These are phyloP conservation scores for Cryptoleucopteryx plumbea DNA, from an alignment of 2,113 vertebrate genomes.

Conservation along the genomic window DNA sequence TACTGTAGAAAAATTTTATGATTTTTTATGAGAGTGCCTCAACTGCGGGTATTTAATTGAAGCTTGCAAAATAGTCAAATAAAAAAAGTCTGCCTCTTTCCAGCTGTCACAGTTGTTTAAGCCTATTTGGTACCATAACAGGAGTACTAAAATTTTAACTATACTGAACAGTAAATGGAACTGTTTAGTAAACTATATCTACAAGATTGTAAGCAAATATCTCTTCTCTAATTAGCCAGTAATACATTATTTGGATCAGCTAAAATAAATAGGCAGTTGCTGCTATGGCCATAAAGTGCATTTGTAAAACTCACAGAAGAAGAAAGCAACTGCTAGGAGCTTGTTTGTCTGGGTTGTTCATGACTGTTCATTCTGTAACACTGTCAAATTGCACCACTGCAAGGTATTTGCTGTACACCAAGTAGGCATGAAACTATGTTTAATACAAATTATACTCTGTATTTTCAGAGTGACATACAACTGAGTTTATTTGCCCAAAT, in stretches of 20 bases:
- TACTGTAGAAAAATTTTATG: neutral
- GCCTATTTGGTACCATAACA: neutral
- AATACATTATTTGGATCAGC: neutral
- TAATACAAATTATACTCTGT: neutral
- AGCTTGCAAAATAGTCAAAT: neutral
- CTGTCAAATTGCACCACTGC: neutral
- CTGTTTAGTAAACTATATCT: neutral
- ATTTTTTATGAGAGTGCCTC: neutral
- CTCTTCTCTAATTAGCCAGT: neutral
- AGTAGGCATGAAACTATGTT: neutral
- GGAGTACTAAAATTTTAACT: slow-evolving; percentile 28
- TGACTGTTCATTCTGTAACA: neutral
- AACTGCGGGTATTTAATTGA: neutral
- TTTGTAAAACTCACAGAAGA: neutral
- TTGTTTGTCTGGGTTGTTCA: neutral
- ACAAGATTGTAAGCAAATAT: neutral
- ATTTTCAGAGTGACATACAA: neutral
- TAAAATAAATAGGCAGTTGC: neutral
- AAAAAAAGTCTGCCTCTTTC: neutral
- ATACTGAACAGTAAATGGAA: neutral
- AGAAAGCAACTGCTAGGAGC: neutral
- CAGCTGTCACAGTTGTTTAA: slow-evolving; percentile 27
- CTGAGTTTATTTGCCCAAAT: neutral
- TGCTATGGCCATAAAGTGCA: neutral
- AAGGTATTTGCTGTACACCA: neutral